Evolutionary conservation across 1,140 invertebrate species (phyloP).

Genomic region (Listronotus bonariensis): DNA sequence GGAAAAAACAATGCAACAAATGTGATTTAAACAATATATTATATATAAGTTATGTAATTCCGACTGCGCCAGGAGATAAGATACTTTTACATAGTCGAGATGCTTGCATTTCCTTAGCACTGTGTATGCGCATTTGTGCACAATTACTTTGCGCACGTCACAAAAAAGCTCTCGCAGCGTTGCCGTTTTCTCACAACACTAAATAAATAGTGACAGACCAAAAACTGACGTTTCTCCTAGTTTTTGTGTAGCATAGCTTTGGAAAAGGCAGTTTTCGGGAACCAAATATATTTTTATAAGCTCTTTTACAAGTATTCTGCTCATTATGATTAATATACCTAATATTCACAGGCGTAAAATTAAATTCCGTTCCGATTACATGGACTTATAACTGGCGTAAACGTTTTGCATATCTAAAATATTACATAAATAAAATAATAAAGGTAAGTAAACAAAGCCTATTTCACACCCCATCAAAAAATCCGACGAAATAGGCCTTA

Average conservation of each 20-base stretch:
- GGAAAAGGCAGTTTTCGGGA: not conserved
- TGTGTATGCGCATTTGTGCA: too few relatives aligned
- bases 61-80: too few relatives aligned
- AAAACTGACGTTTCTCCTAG: too few relatives aligned
- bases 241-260: constrained; percentile 3
- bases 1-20: too few relatives aligned
- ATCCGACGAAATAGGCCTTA: not conserved
- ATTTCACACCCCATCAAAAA: not conserved
- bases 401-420: constrained; percentile 33
- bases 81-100: too few relatives aligned
- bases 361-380: constrained; percentile 41
- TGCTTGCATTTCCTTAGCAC: too few relatives aligned
- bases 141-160: too few relatives aligned
- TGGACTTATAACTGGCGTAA: constrained; percentile 37
- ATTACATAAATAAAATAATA: constrained; percentile 11
- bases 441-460: not conserved
- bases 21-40: too few relatives aligned
- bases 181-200: too few relatives aligned
- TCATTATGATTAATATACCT: constrained; percentile 25
- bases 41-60: too few relatives aligned
- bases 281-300: constrained; percentile 20
- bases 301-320: constrained; percentile 16
- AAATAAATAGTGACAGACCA: too few relatives aligned
- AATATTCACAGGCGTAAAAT: constrained; percentile 38
- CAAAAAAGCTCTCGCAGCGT: too few relatives aligned